Base-by-base conservation (phyloP, 2,888 invertebrate species). In the Megalurothrips usitatus region DNA sequence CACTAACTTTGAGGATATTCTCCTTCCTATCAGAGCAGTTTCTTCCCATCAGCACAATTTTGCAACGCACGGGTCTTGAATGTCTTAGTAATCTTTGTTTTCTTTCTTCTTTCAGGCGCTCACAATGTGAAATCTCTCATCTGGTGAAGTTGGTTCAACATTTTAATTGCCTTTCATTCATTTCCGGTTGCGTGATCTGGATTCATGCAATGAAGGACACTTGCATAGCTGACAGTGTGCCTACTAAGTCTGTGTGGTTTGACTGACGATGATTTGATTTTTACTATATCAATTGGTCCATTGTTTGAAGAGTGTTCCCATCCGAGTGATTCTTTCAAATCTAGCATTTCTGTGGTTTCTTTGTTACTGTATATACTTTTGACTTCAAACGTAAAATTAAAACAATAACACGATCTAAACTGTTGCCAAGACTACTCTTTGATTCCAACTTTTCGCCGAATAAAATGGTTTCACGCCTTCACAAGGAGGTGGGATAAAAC, bases 361-460 rank as follows among this genome's bases (percentile, higher is more conserved):
- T 75, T 75, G 68, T 75, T 75, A 75, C 68, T 75, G 68, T 75
- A 75, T 26, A 75, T 75, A 75, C n/a, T 26, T 75, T 75, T 75
- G 68, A 11, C 23, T 75, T 26, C 1, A 26, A 75, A 3, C 26
- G 26, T 52, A 58, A 58, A 9, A 58, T 58, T 58, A 11, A 26
- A 75, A 0, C 26, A 75, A 26, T 75, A 26, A 75, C 68, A 75
- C 1, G 26, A 12, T 26, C 23, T 12, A 26, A 75, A 75, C 34
- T 43, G 2, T 43, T 43, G 34, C 17, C 52, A 52, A n/a, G n/a
- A n/a, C n/a, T n/a, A n/a, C n/a, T n/a, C n/a, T n/a, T n/a, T n/a
- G n/a, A n/a, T n/a, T n/a, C n/a, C n/a, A n/a, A n/a, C n/a, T n/a
- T n/a, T n/a, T n/a, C n/a, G n/a, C n/a, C n/a, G n/a, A n/a, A n/a